Percentiles rank a stretch among this genome's conserved stretches.
Evolutionary conservation across 1,140 invertebrate genomes (phyloP).

Genomic region (Trichoplusia ni): DNA sequence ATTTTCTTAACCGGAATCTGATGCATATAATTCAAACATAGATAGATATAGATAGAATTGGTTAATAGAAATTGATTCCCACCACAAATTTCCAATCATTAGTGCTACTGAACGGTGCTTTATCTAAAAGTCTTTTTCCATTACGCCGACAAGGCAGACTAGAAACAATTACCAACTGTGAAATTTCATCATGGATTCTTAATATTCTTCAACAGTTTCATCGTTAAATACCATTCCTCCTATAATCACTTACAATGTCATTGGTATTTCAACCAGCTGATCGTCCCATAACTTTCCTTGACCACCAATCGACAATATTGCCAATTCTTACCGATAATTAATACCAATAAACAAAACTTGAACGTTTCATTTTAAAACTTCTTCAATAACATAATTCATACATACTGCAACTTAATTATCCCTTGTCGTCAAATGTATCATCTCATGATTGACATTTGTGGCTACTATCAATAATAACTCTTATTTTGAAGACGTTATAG

Average conservation of each 20-base stretch:
- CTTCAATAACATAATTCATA: conserved; percentile 23
- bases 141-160: too few species aligned
- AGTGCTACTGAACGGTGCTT: too few species aligned
- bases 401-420: conserved; percentile 4
- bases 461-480: not conserved
- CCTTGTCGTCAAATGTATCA: conserved; percentile 13
- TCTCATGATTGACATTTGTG: conserved; percentile 12
- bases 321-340: conserved; percentile 3
- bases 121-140: too few species aligned
- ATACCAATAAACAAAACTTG: not conserved
- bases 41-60: too few species aligned
- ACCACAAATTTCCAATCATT: too few species aligned
- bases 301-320: not conserved
- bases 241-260: not conserved
- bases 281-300: not conserved
- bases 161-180: too few species aligned
- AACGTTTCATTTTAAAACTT: not conserved
- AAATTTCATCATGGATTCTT: too few species aligned
- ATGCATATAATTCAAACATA: too few species aligned
- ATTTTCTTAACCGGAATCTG: too few species aligned
- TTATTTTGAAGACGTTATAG: not conserved
- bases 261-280: not conserved
- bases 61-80: too few species aligned
- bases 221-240: too few species aligned
- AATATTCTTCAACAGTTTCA: too few species aligned